Conservation (phyloP, 1,140 invertebrate species). For the Phymorhynchus buccinoides region DNA sequence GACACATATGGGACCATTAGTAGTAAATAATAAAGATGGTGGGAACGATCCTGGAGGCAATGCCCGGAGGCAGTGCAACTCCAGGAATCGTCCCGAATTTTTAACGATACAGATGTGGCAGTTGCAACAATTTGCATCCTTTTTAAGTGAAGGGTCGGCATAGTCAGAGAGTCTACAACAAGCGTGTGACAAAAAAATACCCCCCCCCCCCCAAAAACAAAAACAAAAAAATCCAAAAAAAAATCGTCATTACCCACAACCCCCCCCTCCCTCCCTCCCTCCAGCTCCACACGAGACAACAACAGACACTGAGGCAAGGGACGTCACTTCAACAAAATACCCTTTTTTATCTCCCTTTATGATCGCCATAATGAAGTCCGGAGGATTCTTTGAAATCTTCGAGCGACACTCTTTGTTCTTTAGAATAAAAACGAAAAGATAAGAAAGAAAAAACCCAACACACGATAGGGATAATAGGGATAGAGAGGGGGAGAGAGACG, state of each 20-base stretch:
- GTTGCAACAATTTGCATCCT: not conserved
- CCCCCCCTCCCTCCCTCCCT: no score
- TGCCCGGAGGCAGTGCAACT: not conserved
- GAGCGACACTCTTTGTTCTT: not conserved
- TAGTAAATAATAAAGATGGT: not conserved
- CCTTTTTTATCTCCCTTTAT: slow-evolving; percentile 1
- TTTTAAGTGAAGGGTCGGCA: not conserved
- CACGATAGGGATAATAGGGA: no score
- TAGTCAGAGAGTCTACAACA: not conserved
- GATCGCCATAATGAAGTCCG: not conserved
- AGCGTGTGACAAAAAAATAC: not conserved
- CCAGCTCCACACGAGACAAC: no score
- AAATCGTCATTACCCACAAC: no score
- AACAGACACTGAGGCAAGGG: not conserved
- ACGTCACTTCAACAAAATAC: not conserved
- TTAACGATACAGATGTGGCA: no score
- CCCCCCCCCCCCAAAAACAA: not conserved
- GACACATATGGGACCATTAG: not conserved
- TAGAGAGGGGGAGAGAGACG: not conserved
- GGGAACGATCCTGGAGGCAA: not conserved
- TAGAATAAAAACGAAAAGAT: not conserved
- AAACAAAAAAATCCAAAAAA: no score
- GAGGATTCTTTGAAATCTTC: not conserved
- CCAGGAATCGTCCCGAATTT: no score
- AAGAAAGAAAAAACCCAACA: not conserved